Percentiles rank a stretch among this genome's conserved stretches.
Evolutionary conservation across 1,140 invertebrate species (phyloP).

Genomic region (Melitaea cinxia): DNA sequence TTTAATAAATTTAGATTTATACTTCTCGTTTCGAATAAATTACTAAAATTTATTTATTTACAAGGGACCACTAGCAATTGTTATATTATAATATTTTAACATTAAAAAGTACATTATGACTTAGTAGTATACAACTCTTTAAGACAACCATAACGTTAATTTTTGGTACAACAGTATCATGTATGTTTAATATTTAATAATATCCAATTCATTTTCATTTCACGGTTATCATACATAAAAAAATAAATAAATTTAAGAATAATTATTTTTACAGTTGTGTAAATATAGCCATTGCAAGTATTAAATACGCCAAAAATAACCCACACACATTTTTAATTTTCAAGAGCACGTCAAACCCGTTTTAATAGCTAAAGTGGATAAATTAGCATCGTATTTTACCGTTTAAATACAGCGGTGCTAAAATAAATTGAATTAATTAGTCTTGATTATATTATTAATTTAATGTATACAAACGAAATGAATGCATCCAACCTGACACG

Average conservation of each 20-base stretch:
- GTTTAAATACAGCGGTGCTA: slow-evolving; percentile 7
- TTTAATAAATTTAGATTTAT: no score
- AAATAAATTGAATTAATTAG: slow-evolving; percentile 3
- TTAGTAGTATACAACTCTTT: no score
- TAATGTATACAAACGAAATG: not conserved
- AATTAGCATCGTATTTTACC: slow-evolving; percentile 8
- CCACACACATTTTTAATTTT: not conserved
- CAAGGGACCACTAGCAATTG: no score
- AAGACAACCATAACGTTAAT: no score
- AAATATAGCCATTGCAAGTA: no score
- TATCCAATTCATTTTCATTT: not conserved
- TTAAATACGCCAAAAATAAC: not conserved
- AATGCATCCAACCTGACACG: not conserved
- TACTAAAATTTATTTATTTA: no score
- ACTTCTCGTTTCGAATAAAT: no score
- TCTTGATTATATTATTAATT: slow-evolving; percentile 8
- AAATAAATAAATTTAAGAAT: no score
- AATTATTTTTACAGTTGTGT: no score
- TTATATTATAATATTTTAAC: no score
- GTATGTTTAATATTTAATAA: not conserved
- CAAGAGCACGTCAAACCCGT: slow-evolving; percentile 6
- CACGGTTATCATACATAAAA: no score
- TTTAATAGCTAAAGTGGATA: not conserved
- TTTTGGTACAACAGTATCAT: not conserved
- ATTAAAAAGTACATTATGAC: no score